Evolutionary conservation across 1,140 invertebrate species (phyloP).

Genomic region (Megalopta genalis): DNA sequence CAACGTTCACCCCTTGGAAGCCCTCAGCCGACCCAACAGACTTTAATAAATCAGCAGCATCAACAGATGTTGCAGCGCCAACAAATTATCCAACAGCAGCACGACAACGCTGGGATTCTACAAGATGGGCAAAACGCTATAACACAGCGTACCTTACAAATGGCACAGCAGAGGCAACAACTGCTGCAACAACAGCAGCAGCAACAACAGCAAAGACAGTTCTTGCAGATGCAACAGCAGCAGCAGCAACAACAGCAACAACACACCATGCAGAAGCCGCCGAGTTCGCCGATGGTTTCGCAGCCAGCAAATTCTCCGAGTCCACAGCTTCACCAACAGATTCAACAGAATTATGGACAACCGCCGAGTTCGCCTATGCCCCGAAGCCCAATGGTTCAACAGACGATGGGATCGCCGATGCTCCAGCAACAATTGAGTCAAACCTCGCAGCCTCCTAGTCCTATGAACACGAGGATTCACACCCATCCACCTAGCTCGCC

Average conservation of each 20-base stretch:
- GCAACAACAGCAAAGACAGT: conserved; percentile 77
- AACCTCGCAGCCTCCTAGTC: conserved; percentile 77
- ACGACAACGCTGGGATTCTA: conserved; percentile 53
- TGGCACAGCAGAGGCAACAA: conserved; percentile 78
- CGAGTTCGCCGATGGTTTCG: conserved; percentile 81
- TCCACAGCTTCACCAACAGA: conserved; percentile 81
- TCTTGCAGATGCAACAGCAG: conserved; percentile 78
- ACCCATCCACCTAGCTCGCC: conserved; percentile 77
- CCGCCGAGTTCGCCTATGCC: conserved; percentile 85
- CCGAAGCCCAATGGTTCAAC: conserved; percentile 83
- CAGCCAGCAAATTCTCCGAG: conserved; percentile 81
- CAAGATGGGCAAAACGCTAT: conserved; percentile 76
- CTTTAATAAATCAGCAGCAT: conserved; percentile 79
- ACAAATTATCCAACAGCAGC: conserved; percentile 81
- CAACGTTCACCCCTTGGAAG: conserved; percentile 76
- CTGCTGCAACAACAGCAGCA: conserved; percentile 80
- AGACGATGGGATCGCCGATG: conserved; percentile 81
- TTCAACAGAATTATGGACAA: conserved; percentile 80
- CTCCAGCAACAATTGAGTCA: conserved; percentile 78
- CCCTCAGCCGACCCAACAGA: conserved; percentile 71
- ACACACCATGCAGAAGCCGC: conserved; percentile 77
- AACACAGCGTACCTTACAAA: conserved; percentile 75
- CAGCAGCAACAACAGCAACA: conserved; percentile 79
- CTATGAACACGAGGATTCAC: conserved; percentile 74
- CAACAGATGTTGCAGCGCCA: conserved; percentile 78